phyloP scores from a whole-genome alignment of 2,113 vertebrate genomes.

The Hydrolagus affinis region DNA sequence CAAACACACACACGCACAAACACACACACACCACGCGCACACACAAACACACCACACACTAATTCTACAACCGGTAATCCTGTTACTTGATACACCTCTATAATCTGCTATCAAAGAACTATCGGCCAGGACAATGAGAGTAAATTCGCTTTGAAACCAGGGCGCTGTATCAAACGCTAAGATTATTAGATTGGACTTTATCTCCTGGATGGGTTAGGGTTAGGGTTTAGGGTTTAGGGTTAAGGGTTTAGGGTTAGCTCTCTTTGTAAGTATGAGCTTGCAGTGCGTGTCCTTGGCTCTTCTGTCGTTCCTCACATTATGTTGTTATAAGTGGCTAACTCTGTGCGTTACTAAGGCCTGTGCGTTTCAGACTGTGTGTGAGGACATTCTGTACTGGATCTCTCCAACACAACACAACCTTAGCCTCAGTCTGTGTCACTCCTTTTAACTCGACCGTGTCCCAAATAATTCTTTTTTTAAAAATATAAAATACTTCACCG shows the following conservation, averaged over 20 bases:
- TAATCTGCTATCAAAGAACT: not conserved
- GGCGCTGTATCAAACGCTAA: not conserved
- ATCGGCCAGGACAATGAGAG: not conserved
- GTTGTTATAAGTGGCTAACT: not conserved
- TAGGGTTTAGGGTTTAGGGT: no score
- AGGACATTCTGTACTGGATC: not conserved
- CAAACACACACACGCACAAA: not conserved
- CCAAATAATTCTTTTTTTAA: not conserved
- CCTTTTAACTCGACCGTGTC: not conserved
- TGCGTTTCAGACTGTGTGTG: not conserved
- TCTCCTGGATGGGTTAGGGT: no score
- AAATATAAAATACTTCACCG: no score
- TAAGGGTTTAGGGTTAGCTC: no score
- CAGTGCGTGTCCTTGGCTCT: not conserved
- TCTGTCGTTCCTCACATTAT: not conserved
- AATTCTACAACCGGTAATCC: not conserved
- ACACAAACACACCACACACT: not conserved
- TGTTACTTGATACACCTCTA: no score
- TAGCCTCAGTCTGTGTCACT: not conserved
- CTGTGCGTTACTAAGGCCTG: no score
- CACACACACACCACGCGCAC: not conserved
- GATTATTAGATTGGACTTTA: no score
- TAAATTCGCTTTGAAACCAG: not conserved
- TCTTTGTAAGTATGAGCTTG: not conserved
- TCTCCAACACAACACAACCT: not conserved